Conservation (phyloP, 2,888 invertebrate species). For the Eupelmus urozonus region DNA sequence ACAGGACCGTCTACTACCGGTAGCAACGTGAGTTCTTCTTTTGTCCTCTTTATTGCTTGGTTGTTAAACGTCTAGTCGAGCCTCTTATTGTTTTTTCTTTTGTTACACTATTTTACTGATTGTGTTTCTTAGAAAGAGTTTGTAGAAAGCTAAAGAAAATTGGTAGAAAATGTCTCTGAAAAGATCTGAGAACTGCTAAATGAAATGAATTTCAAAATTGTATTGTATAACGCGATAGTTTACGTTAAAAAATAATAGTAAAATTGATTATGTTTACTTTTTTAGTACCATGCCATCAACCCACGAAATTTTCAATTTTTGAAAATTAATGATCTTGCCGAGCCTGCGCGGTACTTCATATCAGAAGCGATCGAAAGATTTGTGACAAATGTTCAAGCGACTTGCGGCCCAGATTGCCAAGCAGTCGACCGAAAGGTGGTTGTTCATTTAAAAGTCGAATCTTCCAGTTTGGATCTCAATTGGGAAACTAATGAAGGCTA, state of each 20-base stretch:
- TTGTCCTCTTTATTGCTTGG: too few relatives aligned
- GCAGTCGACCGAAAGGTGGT: constrained; percentile 79
- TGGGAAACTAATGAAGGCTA: constrained; percentile 87
- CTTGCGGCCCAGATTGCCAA: constrained; percentile 80
- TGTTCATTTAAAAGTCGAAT: constrained; percentile 80
- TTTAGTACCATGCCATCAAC: constrained; percentile 44
- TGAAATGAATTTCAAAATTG: too few relatives aligned
- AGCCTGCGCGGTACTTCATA: constrained; percentile 77
- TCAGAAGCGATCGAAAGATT: constrained; percentile 80
- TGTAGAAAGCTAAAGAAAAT: too few relatives aligned
- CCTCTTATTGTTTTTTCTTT: too few relatives aligned
- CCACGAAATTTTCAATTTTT: constrained; percentile 46
- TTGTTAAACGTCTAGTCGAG: too few relatives aligned
- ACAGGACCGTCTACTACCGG: constrained; percentile 62
- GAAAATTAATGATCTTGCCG: constrained; percentile 58
- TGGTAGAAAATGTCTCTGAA: too few relatives aligned
- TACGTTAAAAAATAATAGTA: too few relatives aligned
- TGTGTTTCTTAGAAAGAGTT: too few relatives aligned
- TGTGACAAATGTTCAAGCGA: constrained; percentile 80
- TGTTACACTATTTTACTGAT: too few relatives aligned
- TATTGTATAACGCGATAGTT: too few relatives aligned
- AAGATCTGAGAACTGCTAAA: too few relatives aligned
- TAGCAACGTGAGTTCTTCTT: constrained; percentile 62
- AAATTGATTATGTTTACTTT: not conserved
- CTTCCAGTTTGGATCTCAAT: constrained; percentile 78